Conservation (phyloP, 2,797 vertebrate genomes). For the Jordanella pulchra region DNA sequence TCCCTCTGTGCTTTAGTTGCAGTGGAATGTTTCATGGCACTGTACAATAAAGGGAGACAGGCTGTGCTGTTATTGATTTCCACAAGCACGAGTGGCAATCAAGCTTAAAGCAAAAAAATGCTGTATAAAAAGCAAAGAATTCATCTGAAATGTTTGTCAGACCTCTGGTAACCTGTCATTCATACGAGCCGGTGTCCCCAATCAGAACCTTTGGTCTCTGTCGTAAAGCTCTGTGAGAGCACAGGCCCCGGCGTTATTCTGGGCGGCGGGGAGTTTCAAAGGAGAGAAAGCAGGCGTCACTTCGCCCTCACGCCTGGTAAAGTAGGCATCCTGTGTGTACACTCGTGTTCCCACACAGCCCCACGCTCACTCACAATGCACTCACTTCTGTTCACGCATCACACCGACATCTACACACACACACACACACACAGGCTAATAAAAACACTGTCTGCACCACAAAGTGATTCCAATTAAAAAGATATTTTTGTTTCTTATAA, state of each 20-base stretch:
- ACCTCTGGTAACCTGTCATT: slow-evolving; percentile 51
- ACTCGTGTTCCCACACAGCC: slow-evolving; percentile 45
- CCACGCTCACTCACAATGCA: slow-evolving; percentile 24
- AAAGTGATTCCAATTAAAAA: slow-evolving; percentile 84
- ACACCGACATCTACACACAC: slow-evolving; percentile 61
- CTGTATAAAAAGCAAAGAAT: slow-evolving; percentile 45
- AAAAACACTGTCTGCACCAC: slow-evolving; percentile 80
- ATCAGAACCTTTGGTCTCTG: slow-evolving; percentile 74
- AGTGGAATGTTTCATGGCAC: slow-evolving; percentile 79
- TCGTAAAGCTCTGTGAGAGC: slow-evolving; percentile 55
- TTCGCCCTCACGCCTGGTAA: slow-evolving; percentile 55
- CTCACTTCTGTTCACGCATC: slow-evolving; percentile 53
- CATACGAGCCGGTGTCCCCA: slow-evolving; percentile 57
- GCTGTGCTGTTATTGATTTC: slow-evolving; percentile 69
- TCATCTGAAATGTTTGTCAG: slow-evolving; percentile 47
- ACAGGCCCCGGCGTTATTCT: slow-evolving; percentile 49
- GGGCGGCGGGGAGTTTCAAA: slow-evolving; percentile 41
- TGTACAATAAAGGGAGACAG: slow-evolving; percentile 76
- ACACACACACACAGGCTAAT: slow-evolving; percentile 73
- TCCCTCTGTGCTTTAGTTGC: slow-evolving; percentile 73
- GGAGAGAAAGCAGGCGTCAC: slow-evolving; percentile 65
- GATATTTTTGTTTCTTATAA: slow-evolving; percentile 81
- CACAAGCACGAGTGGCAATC: slow-evolving; percentile 59
- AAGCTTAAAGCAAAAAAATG: slow-evolving; percentile 42
- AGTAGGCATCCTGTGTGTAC: slow-evolving; percentile 71